Base-by-base conservation (phyloP, 2,888 invertebrate species). In the Phyto melanocephala region DNA sequence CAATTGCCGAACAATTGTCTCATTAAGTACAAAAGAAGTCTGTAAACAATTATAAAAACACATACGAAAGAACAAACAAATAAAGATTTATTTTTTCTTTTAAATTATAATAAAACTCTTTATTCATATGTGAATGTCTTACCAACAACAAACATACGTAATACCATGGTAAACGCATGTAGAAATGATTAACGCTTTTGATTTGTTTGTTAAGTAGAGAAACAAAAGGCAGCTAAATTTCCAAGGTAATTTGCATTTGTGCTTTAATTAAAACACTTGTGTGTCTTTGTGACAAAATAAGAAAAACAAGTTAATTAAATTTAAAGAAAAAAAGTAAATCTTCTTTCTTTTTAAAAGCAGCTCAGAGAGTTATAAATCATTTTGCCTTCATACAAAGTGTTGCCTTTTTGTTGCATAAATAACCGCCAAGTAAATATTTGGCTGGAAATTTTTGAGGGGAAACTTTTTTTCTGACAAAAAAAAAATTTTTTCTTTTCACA, bases 241-340 rank as follows among this genome's bases (percentile, higher is more conserved):
- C 79, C 82, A 82, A 75, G 79, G 82, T 72, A 82, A 82, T 76
- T 76, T 62, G 11, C 8, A 63, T 62, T 68, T 62, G n/a, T 65
- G 65, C 79, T 82, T 79, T 82, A 82, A 79, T 82, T 82, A 79
- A 79, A 79, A 79, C 79, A 62, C 79, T 82, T 82, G 65, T 76
- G 22, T 20, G 28, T 42, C 75, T 42, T 33, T 37, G 65, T 76
- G 67, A 75, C 82, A 75, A 77, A 62, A 11, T 3, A 62, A 72
- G 33, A 35, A 71, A 56, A 78, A 77, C 62, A 70, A 70, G 77
- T 77, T 77, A 77, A 70, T 77, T 77, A 77, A 77, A 77, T 62
- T 54, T 70, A 50, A 72, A 42, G 10, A 20, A 5, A 22, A 52
- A 58, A 40, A 45, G 24, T 28, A 33, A 58, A 40, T 13, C 15